Conservation (phyloP, 2,888 invertebrate genomes). For the Rosalia funebris region DNA sequence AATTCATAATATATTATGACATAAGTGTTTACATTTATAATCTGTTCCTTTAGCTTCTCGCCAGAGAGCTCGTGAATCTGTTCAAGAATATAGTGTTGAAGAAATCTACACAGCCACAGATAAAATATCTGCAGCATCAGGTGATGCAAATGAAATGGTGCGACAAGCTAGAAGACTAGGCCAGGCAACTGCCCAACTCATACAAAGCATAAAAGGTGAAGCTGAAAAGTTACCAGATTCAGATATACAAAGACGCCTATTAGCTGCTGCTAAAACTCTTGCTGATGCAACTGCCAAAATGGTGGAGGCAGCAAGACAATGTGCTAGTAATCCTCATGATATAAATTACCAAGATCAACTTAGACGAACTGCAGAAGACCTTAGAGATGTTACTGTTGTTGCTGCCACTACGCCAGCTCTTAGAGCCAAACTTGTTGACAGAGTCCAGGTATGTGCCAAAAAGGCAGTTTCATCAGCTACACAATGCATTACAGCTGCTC, state of each 20-base stretch:
- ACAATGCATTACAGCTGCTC: conserved; percentile 89
- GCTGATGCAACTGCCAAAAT: conserved; percentile 97
- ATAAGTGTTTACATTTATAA: no score
- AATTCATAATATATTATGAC: no score
- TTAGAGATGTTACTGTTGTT: conserved; percentile 89
- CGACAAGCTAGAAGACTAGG: conserved; percentile 90
- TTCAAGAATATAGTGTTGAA: conserved; percentile 85
- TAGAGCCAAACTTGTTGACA: conserved; percentile 77
- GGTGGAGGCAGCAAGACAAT: conserved; percentile 93
- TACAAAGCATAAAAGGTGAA: conserved; percentile 94
- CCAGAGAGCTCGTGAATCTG: conserved; percentile 71
- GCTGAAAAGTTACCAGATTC: conserved; percentile 89
- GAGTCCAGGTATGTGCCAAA: conserved; percentile 78
- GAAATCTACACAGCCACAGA: conserved; percentile 91
- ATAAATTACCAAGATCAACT: conserved; percentile 82
- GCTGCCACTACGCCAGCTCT: conserved; percentile 82
- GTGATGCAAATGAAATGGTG: conserved; percentile 94
- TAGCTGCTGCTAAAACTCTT: conserved; percentile 93
- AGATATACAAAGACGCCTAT: conserved; percentile 82
- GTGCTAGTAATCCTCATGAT: conserved; percentile 86
- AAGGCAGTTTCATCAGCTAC: conserved; percentile 89
- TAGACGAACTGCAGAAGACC: conserved; percentile 89
- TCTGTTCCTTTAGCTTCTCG: conserved; percentile 70
- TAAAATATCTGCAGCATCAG: conserved; percentile 83
- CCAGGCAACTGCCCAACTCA: conserved; percentile 93